Evolutionary conservation across 2,888 invertebrate species (phyloP).

Genomic region (Caenorhabditis afra): DNA sequence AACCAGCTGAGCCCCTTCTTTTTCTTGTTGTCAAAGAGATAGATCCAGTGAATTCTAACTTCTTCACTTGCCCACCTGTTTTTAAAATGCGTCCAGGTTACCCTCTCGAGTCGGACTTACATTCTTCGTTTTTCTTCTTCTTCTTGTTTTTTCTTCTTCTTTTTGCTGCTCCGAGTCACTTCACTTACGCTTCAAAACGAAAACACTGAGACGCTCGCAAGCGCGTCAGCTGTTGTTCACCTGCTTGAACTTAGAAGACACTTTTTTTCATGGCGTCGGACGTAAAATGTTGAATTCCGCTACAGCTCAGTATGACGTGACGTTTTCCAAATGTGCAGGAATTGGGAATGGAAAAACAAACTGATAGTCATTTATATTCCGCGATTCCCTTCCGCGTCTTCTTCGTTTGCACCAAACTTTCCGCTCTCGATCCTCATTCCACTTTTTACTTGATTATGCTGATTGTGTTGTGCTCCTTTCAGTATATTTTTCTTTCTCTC

Average conservation of each 20-base stretch:
- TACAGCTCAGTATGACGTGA: background rate
- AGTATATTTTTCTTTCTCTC: constrained; percentile 9
- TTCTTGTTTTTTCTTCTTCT: constrained; percentile 6
- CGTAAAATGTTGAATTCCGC: constrained; percentile 4
- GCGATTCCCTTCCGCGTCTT: background rate
- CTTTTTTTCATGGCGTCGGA: constrained; percentile 26
- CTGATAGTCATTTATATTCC: constrained; percentile 34
- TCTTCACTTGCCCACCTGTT: constrained; percentile 51
- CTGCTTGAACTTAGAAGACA: constrained; percentile 45
- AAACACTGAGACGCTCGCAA: background rate
- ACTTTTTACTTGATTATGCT: background rate
- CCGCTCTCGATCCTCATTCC: constrained; percentile 2
- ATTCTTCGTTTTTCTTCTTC: constrained; percentile 20
- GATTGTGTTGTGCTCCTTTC: background rate
- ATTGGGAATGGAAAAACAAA: background rate
- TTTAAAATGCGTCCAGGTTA: constrained; percentile 25
- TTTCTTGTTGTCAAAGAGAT: constrained; percentile 19
- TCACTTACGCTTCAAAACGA: constrained; percentile 17
- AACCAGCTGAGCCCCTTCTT: constrained; percentile 33
- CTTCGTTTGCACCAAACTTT: background rate
- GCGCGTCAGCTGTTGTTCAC: constrained; percentile 44
- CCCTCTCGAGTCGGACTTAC: constrained; percentile 20
- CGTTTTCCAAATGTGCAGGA: background rate
- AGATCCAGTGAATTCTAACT: constrained; percentile 22
- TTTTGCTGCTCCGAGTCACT: background rate